Percentiles rank a stretch among this genome's conserved stretches.
Evolutionary conservation across 2,888 invertebrate species (phyloP).

Genomic region (Fabriciana adippe): DNA sequence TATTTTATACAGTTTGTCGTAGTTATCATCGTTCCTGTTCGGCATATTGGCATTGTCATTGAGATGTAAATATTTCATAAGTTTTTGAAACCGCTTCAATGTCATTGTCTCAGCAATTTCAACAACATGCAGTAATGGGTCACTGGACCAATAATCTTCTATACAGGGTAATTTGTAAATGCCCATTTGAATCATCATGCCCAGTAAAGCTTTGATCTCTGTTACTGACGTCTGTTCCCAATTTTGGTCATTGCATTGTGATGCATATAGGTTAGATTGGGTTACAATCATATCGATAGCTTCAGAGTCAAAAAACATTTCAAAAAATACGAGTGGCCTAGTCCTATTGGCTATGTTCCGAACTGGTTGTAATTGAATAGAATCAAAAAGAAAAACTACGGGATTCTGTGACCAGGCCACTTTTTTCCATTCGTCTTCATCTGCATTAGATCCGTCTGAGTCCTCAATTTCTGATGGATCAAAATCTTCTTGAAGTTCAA

Average conservation of each 20-base stretch:
- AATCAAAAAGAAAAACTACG: too few species aligned
- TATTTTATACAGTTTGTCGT: slow-evolving; percentile 30
- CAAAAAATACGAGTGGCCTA: slow-evolving; percentile 32
- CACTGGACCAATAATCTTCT: slow-evolving; percentile 40
- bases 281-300: slow-evolving; percentile 34
- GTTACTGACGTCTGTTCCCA: neutral
- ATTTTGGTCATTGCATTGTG: slow-evolving; percentile 15
- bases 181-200: slow-evolving; percentile 33
- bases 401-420: too few species aligned
- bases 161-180: slow-evolving; percentile 37
- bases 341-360: slow-evolving; percentile 10
- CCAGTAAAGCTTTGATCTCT: neutral
- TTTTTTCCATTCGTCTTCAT: too few species aligned
- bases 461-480: too few species aligned
- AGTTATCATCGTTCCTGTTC: slow-evolving; percentile 22
- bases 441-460: too few species aligned
- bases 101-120: slow-evolving; percentile 32
- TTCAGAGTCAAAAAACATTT: slow-evolving; percentile 31
- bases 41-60: slow-evolving; percentile 30
- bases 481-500: too few species aligned
- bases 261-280: slow-evolving; percentile 37
- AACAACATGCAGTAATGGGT: slow-evolving; percentile 30
- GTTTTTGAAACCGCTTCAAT: slow-evolving; percentile 33
- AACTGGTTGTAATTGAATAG: too few species aligned
- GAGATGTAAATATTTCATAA: slow-evolving; percentile 29